These are phyloP conservation scores for Boloria selene DNA, from an alignment of 2,888 invertebrate species.

Conservation along the genomic window DNA sequence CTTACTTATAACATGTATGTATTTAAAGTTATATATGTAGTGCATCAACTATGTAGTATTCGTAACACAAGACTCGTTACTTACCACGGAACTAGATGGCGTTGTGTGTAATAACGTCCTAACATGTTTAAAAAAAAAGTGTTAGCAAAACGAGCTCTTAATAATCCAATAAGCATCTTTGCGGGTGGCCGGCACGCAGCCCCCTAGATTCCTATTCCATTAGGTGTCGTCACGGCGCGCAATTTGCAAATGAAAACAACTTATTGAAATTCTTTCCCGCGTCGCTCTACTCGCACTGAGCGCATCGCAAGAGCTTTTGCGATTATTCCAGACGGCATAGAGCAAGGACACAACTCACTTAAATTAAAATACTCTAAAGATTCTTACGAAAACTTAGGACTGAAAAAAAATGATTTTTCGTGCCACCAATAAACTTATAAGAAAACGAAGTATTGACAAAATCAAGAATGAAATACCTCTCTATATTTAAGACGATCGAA, in stretches of 20 bases:
- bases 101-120: no score
- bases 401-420: neutral
- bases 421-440: neutral
- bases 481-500: constrained; percentile 48
- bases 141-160: constrained; percentile 49
- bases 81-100: no score
- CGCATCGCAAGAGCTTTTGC: constrained; percentile 38
- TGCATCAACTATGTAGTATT: no score
- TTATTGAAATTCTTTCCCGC: constrained; percentile 80
- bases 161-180: constrained; percentile 68
- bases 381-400: constrained; percentile 13
- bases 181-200: constrained; percentile 55
- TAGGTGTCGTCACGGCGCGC: constrained; percentile 76
- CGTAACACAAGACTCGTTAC: no score
- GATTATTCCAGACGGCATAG: constrained; percentile 51
- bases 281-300: constrained; percentile 49
- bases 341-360: constrained; percentile 42
- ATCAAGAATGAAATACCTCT: no score
- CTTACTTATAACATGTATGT: no score
- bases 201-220: constrained; percentile 75
- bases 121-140: constrained; percentile 1
- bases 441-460: neutral
- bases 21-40: no score
- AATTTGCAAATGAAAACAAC: constrained; percentile 82
- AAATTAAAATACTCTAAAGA: constrained; percentile 25